Base-by-base conservation (phyloP, 2,797 vertebrate species). In the Acipenser oxyrinchus region DNA sequence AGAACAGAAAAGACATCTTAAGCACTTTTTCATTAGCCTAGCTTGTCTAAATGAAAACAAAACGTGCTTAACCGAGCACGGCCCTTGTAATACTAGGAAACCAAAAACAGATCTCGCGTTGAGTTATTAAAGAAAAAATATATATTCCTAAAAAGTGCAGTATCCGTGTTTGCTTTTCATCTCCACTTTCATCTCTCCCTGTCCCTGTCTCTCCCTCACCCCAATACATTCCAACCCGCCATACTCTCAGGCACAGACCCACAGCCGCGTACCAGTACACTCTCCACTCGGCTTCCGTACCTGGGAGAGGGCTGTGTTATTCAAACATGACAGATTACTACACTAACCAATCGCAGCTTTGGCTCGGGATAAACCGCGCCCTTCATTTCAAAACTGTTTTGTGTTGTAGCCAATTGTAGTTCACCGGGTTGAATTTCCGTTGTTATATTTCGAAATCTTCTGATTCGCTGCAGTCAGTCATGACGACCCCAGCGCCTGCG, bases 231-330 rank as follows among this genome's bases (percentile, higher is more conserved):
- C 78, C 76, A 75, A 69, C 78, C 79, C 87, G 87, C 87, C 90
- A 89, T 90, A 87, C 86, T 88, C 82, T 86, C 88, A 87, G 88
- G 85, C 82, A 87, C 87, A 86, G 86, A 89, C 4, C 81, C 84
- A 79, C 83, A 75, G 78, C 84, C 79, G 83, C 78, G 78, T 75
- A 78, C 81, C 79, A 80, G 78, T 75, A 78, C 80, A 71, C 78
- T 82, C 82, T 78, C 81, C 72, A 64, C 82, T 85, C 88, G 88
- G 88, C 87, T 88, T 74, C 90, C 89, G 90, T 91, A 90, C 74
- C 69, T 70, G 75, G 65, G 58, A 57, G 67, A 64, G 68, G 58
- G 66, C 49, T 18, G 66, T 71, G 68, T 79, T 78, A 60, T 78
- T 82, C 68, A 67, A 71, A 53, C 52, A 61, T 67, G 83, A 85